Evolutionary conservation across 2,113 vertebrate genomes (phyloP), one percentile per base, ranked within the genome.

Genomic region (Pandion haliaetus): DNA sequence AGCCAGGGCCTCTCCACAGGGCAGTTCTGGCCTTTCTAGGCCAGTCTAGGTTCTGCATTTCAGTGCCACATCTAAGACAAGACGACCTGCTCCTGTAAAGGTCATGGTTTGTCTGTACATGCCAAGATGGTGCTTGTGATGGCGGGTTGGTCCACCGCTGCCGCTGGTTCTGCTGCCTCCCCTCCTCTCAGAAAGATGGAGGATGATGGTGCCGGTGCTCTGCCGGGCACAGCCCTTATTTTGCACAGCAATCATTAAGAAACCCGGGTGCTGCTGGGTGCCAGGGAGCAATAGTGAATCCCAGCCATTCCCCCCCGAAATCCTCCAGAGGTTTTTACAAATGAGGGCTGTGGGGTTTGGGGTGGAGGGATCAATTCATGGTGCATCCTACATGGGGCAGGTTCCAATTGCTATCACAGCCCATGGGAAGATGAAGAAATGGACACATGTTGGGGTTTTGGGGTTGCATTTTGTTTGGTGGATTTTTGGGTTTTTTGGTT

Each of bases 211-310:
- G 7, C 31, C 10, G 0, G 0, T 24, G 23, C 47, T 72, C 42
- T 58, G 67, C 26, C 6, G 3, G 62, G 31, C 76, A 58, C 61
- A 74, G 70, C n/a, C 44, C 44, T 77, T 40, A 3, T 6, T 93
- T 44, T 50, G 11, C 18, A 31, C 52, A 40, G 71, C 2, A 13
- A 5, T 16, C 21, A 10, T 10, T 55, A 70, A 62, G 44, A 84
- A 73, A 69, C 3, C 3, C 0, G 0, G 1, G 10, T 52, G 58
- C 34, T 90, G 57, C 23, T 0, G 0, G 0, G 5, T 63, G 32
- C 17, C 55, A 34, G 31, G 34, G 26, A 82, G 31, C 3, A 3
- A 24, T 8, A 58, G 6, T 8, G 38, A 79, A 20, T 13, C 36
- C 36, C 72, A 83, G 55, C 4, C n/a, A 28, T 16, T 40, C 9